Conservation (phyloP, 2,888 invertebrate species). For the Caradrina clavipalpis region DNA sequence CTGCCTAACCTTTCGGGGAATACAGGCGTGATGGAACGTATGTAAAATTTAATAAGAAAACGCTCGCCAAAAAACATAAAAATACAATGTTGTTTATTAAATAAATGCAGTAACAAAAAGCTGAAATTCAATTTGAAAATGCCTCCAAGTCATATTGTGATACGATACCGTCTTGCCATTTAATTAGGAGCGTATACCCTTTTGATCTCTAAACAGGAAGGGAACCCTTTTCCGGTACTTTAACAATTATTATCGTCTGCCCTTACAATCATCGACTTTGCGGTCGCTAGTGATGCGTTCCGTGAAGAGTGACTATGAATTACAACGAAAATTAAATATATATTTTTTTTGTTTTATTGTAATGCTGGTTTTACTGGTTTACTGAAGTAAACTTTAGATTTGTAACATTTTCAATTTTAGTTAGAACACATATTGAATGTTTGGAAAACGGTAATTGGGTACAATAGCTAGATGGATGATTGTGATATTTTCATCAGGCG, state of each 20-base stretch:
- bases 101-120: constrained; percentile 27
- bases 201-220: constrained; percentile 54
- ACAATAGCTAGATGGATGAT: too few species aligned
- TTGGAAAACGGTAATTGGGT: too few species aligned
- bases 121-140: constrained; percentile 38
- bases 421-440: too few species aligned
- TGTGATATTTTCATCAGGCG: too few species aligned
- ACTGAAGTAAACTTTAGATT: too few species aligned
- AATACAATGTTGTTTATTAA: background rate
- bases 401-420: too few species aligned
- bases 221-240: constrained; percentile 60
- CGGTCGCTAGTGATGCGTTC: constrained; percentile 22
- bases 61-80: background rate
- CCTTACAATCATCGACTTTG: constrained; percentile 35
- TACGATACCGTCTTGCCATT: constrained; percentile 51
- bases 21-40: too few species aligned
- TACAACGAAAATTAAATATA: too few species aligned
- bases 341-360: too few species aligned
- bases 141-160: constrained; percentile 44
- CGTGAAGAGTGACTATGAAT: background rate
- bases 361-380: too few species aligned
- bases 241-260: constrained; percentile 54
- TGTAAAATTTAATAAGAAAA: background rate
- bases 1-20: too few species aligned
- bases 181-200: constrained; percentile 56